Conservation (phyloP, 2,888 invertebrate species). For the Ectobius pallidus region DNA sequence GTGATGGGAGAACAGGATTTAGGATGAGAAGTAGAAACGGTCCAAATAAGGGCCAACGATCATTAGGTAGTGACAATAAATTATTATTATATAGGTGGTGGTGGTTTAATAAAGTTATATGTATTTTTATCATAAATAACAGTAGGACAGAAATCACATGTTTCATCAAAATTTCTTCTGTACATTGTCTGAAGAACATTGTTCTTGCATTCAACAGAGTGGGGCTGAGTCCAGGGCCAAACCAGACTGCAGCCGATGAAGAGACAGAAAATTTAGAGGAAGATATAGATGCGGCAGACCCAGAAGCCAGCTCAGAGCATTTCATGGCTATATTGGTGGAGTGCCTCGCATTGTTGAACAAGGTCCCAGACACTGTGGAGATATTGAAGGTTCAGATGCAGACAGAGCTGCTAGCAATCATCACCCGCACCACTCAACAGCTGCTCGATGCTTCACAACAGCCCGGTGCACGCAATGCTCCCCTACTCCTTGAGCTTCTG, state of each 20-base stretch:
- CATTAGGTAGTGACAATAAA: no score
- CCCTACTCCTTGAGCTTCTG: conserved; percentile 65
- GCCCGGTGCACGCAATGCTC: neutral
- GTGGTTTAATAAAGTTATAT: no score
- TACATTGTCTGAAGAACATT: no score
- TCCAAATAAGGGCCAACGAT: no score
- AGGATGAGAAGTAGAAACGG: no score
- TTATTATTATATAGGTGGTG: no score
- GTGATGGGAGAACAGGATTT: no score
- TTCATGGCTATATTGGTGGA: conserved; percentile 83
- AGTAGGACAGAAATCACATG: no score
- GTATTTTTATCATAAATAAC: no score
- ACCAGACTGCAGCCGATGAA: conserved; percentile 28
- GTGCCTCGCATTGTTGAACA: conserved; percentile 81
- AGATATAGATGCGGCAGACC: conserved; percentile 63
- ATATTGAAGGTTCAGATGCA: conserved; percentile 84
- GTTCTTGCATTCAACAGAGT: conserved; percentile 5
- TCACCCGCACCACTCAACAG: conserved; percentile 79
- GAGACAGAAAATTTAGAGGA: conserved; percentile 58
- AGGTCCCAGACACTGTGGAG: conserved; percentile 85
- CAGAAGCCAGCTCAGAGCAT: conserved; percentile 67
- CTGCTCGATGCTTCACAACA: conserved; percentile 61
- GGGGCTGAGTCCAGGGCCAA: conserved; percentile 9
- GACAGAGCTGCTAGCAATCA: conserved; percentile 78
- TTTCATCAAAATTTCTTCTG: no score